Evolutionary conservation across 2,797 vertebrate genomes (phyloP).

Genomic region (Coranthus polyacanthus): DNA sequence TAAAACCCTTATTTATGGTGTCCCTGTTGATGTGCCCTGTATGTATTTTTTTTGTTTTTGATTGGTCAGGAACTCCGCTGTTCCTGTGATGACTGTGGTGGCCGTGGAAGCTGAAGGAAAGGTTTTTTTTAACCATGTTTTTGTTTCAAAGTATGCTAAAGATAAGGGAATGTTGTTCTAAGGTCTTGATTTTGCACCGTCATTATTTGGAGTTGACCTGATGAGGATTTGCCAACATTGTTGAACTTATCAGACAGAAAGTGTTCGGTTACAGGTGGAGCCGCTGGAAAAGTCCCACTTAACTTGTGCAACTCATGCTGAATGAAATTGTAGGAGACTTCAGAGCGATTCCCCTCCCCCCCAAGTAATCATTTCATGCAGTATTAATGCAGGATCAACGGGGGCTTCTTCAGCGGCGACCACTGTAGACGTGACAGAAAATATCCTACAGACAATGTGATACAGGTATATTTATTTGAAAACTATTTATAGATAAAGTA

Average conservation of each 20-base stretch:
- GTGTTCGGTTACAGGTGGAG: conserved; percentile 23
- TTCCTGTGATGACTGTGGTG: conserved; percentile 49
- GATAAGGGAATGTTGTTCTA: conserved; percentile 77
- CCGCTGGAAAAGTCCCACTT: conserved; percentile 44
- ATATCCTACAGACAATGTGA: conserved; percentile 83
- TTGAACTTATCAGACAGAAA: conserved; percentile 51
- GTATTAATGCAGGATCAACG: conserved; percentile 8
- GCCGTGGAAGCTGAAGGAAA: conserved; percentile 44
- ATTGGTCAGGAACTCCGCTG: conserved; percentile 40
- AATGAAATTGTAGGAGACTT: neutral
- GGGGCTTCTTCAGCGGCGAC: conserved; percentile 34
- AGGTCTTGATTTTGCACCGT: conserved; percentile 66
- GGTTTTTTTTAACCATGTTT: conserved; percentile 10
- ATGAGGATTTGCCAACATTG: conserved; percentile 53
- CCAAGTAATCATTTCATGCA: conserved; percentile 10
- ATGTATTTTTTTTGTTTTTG: conserved; percentile 41
- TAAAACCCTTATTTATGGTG: conserved; percentile 61
- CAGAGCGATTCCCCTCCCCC: neutral
- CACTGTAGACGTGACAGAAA: conserved; percentile 20
- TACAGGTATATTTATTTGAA: conserved; percentile 87
- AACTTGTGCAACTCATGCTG: conserved; percentile 31
- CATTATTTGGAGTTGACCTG: conserved; percentile 26
- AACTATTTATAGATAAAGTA: conserved; percentile 84
- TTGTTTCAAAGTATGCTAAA: conserved; percentile 30
- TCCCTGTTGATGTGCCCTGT: conserved; percentile 62